Conservation (phyloP, 2,113 vertebrate genomes). For the Pelusios castaneus region DNA sequence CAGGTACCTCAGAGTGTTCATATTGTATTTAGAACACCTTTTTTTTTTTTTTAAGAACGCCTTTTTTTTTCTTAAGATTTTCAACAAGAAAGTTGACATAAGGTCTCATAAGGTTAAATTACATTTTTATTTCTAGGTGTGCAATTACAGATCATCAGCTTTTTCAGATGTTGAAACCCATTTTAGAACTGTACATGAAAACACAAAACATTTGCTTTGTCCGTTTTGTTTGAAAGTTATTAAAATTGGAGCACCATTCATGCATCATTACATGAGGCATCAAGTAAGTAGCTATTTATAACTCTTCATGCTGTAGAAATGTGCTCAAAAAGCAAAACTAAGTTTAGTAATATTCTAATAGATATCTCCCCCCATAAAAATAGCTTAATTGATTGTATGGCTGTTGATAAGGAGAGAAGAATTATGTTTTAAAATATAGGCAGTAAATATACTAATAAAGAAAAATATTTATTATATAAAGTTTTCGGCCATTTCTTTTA, state of each 20-base stretch:
- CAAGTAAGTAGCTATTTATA: slow-evolving; percentile 82
- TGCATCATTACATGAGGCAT: slow-evolving; percentile 98
- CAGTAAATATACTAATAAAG: neutral
- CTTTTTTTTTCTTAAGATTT: neutral
- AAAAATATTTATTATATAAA: neutral
- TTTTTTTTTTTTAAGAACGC: fast-evolving
- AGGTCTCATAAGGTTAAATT: neutral
- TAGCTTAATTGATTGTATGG: fast-evolving
- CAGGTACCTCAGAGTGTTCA: slow-evolving; percentile 81
- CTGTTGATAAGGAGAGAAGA: neutral
- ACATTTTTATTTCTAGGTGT: slow-evolving; percentile 83
- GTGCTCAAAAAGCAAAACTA: neutral
- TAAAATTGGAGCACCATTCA: slow-evolving; percentile 90
- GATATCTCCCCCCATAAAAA: neutral
- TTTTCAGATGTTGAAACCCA: slow-evolving; percentile 96
- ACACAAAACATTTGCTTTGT: slow-evolving; percentile 95
- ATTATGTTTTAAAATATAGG: neutral
- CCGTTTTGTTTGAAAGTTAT: slow-evolving; percentile 98
- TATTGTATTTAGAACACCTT: neutral
- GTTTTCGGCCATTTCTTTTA: neutral
- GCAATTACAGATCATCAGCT: slow-evolving; percentile 93
- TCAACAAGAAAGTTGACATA: neutral
- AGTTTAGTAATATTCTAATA: neutral
- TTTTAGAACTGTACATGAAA: slow-evolving; percentile 94
- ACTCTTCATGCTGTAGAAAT: neutral